Evolutionary conservation across 2,113 vertebrate species (phyloP), one percentile per base, ranked within the genome.

Genomic region (Xiphorhynchus elegans): DNA sequence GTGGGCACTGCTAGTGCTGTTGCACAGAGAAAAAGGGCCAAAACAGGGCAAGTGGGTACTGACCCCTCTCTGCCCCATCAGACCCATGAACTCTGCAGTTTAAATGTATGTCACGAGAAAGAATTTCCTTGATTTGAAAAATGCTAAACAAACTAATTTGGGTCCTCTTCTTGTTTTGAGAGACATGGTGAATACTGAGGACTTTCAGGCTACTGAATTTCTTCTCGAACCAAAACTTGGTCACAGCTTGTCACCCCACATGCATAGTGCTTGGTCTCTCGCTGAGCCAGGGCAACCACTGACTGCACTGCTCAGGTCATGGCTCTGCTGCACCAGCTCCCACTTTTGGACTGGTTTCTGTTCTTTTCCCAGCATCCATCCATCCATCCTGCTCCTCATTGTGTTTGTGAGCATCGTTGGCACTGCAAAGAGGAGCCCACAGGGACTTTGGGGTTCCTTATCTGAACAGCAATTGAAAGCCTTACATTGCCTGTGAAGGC

Each of bases 271-370:
- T 33, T 3, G 5, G 20, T 62, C 33, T 10, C 42, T 62, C 2
- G 1, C n/a, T 24, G 69, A 70, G 74, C 46, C 0, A 8, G 40
- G 24, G 31, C 1, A 3, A 17, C 40, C 11, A 7, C 28, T 0
- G 1, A 70, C 70, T 64, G 35, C 47, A 7, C 28, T 13, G 42
- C 29, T 68, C 42, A 5, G 46, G 55, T 47, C 2, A 1, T 8
- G 64, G 16, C 33, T 69, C 52, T 89, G 68, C 59, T 6, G 2
- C 53, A 47, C 33, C 1, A 10, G n/a, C 23, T 35, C 2, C 0
- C 1, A 3, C 46, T 74, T 70, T n/a, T 5, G 3, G 25, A 39
- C n/a, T 26, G 31, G 20, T 21, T 77, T 72, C 19, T 55, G 15
- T 37, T 84, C n/a, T 78, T 77, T 76, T 72, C 47, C 40, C 66